Percentiles rank a stretch among this genome's conserved stretches.
Conservation (phyloP, 92 coral and sea anemone genomes). For the Galaxea fascicularis region DNA sequence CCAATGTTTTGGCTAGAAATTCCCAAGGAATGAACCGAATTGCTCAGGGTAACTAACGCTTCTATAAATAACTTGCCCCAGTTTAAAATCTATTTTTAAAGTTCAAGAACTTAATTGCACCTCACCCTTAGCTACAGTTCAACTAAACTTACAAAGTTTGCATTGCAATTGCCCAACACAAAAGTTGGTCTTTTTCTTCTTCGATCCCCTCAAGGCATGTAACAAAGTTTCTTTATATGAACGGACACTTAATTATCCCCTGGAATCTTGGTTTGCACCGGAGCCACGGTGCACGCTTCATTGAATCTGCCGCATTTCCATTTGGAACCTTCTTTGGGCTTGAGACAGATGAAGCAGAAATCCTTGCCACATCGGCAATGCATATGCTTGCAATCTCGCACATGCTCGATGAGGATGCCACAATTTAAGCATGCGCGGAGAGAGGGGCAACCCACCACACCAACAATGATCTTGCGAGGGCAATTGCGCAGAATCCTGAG, state of each 20-base stretch:
- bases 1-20: too few species aligned
- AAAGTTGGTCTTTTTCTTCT: too few species aligned
- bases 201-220: too few species aligned
- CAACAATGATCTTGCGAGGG: conserved; percentile 72
- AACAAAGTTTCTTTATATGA: too few species aligned
- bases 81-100: too few species aligned
- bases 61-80: too few species aligned
- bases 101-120: too few species aligned
- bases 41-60: too few species aligned
- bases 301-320: conserved; percentile 76
- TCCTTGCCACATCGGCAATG: conserved; percentile 78
- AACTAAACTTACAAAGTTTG: too few species aligned
- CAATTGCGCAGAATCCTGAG: conserved; percentile 79
- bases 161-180: too few species aligned
- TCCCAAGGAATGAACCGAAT: too few species aligned
- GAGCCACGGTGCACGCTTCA: conserved; percentile 65
- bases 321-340: conserved; percentile 40
- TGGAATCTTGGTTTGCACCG: conserved; percentile 76
- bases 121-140: too few species aligned
- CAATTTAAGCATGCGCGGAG: conserved; percentile 86
- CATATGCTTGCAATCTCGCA: conserved; percentile 84
- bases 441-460: conserved; percentile 80
- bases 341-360: conserved; percentile 89
- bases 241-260: conserved; percentile 26
- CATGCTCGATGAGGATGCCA: conserved; percentile 86